A percentile compares a stretch with the other conserved stretches of the same genome.
Conservation (phyloP, 2,888 invertebrate genomes). For the Drosophila colorata region DNA sequence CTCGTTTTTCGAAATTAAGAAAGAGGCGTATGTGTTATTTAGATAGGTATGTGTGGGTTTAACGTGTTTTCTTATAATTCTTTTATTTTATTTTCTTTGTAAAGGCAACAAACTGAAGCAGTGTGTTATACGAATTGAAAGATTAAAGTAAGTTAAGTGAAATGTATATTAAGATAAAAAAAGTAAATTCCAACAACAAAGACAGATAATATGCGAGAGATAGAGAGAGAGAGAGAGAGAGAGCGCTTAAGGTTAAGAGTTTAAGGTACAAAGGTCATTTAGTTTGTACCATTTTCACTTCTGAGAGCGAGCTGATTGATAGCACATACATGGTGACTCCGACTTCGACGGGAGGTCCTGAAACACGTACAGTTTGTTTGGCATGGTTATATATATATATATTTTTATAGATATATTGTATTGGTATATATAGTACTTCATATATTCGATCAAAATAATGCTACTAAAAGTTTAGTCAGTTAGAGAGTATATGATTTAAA, state of each 20-base stretch:
- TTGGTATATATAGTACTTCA: neutral
- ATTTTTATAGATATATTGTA: conserved; percentile 7
- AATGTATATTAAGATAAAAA: conserved; percentile 15
- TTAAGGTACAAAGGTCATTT: conserved; percentile 69
- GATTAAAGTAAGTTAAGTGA: conserved; percentile 26
- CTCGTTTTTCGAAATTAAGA: conserved; percentile 10
- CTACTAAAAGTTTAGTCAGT: conserved; percentile 18
- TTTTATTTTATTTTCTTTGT: neutral
- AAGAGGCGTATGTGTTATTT: conserved; percentile 8
- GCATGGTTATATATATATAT: conserved; percentile 45
- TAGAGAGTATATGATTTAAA: conserved; percentile 1
- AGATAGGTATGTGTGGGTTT: conserved; percentile 3
- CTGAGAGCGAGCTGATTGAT: conserved; percentile 99
- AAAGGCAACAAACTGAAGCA: conserved; percentile 49
- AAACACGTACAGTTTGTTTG: conserved; percentile 85
- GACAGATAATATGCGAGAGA: conserved; percentile 53
- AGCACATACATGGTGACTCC: conserved; percentile 99
- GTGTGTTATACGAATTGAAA: conserved; percentile 41
- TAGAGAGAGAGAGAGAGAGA: conserved; percentile 46
- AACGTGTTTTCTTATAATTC: neutral
- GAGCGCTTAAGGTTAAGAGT: conserved; percentile 69
- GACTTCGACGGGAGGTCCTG: conserved; percentile 98
- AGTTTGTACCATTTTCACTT: conserved; percentile 97
- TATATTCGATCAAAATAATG: conserved; percentile 5
- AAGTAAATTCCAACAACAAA: conserved; percentile 62